phyloP scores from a whole-genome alignment of 2,113 vertebrate genomes.

The Carettochelys insculpta region DNA sequence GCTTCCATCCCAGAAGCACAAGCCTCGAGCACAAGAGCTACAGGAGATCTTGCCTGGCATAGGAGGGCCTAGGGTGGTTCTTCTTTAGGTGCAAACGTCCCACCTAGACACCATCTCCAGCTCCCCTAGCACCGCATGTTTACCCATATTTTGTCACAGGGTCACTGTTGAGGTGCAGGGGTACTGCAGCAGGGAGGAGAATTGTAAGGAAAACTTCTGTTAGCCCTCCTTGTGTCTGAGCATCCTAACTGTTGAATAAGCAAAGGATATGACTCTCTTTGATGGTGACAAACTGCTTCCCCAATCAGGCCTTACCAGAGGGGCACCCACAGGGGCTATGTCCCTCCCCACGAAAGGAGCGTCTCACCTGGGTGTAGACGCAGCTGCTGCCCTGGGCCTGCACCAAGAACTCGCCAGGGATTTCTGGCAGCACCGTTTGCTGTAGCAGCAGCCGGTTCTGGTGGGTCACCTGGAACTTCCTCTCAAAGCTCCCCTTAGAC shows the following conservation, averaged over 20 bases:
- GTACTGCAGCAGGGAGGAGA: not conserved
- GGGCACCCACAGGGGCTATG: not conserved
- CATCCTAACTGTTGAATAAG: not conserved
- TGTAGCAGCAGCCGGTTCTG: slow-evolving; percentile 84
- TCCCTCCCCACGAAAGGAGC: not conserved
- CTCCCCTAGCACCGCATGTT: not conserved
- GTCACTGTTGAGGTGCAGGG: not conserved
- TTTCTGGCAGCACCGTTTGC: slow-evolving; percentile 71
- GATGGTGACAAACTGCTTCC: not conserved
- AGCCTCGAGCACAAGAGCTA: not conserved
- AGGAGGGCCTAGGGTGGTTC: not conserved
- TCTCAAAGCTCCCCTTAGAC: slow-evolving; percentile 66
- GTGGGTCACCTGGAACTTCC: slow-evolving; percentile 77
- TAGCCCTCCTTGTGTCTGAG: not conserved
- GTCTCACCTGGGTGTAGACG: slow-evolving; percentile 80
- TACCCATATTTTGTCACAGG: not conserved
- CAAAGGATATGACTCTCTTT: not conserved
- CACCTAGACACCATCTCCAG: not conserved
- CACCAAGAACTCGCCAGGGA: slow-evolving; percentile 78
- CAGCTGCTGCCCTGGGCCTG: slow-evolving; percentile 78
- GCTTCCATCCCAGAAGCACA: not conserved
- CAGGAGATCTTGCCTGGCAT: not conserved
- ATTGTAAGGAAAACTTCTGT: not conserved
- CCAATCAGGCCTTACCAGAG: not conserved
- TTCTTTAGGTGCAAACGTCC: not conserved